Conservation (phyloP, 2,888 invertebrate species). For the Bibio marci region DNA sequence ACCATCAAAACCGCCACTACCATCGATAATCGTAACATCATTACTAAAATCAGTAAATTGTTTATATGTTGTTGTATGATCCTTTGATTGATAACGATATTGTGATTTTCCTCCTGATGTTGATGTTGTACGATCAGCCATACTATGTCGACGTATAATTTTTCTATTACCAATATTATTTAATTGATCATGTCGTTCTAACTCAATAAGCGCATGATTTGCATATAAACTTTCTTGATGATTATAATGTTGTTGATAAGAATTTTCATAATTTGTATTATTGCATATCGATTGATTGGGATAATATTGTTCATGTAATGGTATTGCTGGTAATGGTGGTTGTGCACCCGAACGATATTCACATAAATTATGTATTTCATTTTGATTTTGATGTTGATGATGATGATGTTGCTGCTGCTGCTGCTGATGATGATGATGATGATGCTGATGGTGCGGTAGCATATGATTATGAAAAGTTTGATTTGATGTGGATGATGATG, state of each 20-base stretch:
- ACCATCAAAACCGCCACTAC: no score
- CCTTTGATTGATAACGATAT: no score
- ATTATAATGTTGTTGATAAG: conserved; percentile 16
- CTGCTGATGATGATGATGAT: conserved; percentile 3
- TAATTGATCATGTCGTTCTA: conserved; percentile 22
- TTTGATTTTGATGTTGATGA: conserved; percentile 9
- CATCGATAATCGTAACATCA: neutral
- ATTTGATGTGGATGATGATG: conserved; percentile 9
- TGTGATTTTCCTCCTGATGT: neutral
- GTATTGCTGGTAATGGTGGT: conserved; percentile 7
- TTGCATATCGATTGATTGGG: conserved; percentile 22
- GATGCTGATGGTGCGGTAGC: neutral
- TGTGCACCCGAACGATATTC: conserved; percentile 6
- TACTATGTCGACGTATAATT: conserved; percentile 27
- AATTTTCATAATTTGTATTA: conserved; percentile 26
- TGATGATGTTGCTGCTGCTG: conserved; percentile 4
- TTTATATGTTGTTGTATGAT: conserved; percentile 2
- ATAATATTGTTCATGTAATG: conserved; percentile 10
- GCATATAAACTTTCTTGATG: conserved; percentile 21
- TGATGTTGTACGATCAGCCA: conserved; percentile 21
- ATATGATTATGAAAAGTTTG: neutral
- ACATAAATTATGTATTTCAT: conserved; percentile 1
- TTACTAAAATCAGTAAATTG: conserved; percentile 12
- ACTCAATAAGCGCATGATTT: conserved; percentile 27
- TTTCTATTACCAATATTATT: conserved; percentile 14